Evolutionary conservation across 2,888 invertebrate species (phyloP).

Genomic region (Agelastica alni): DNA sequence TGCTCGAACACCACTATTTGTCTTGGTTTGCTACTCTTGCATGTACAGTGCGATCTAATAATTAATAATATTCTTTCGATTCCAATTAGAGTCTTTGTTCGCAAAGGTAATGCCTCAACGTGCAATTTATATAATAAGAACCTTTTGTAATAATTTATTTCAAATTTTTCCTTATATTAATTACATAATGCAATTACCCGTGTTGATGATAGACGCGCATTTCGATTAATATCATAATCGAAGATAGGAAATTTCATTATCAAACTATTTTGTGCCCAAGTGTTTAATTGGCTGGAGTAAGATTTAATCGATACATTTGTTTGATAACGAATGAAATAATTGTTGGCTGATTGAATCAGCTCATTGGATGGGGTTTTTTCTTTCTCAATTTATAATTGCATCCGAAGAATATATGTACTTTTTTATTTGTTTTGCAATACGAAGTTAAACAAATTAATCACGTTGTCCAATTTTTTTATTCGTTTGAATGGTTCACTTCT

Average conservation of each 20-base stretch:
- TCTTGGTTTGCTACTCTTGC: slow-evolving; percentile 31
- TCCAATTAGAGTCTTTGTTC: slow-evolving; percentile 29
- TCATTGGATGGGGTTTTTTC: no score
- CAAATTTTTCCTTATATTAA: slow-evolving; percentile 26
- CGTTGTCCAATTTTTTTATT: no score
- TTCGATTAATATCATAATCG: slow-evolving; percentile 32
- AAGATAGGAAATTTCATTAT: slow-evolving; percentile 30
- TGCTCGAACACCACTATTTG: slow-evolving; percentile 23
- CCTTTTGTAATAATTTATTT: slow-evolving; percentile 30
- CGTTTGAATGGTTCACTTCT: no score
- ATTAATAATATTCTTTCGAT: slow-evolving; percentile 32
- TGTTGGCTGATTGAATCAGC: no score
- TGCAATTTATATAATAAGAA: slow-evolving; percentile 29
- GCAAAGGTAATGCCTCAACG: slow-evolving; percentile 18
- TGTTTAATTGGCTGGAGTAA: slow-evolving; percentile 22
- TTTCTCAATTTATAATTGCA: no score
- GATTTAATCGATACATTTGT: slow-evolving; percentile 25
- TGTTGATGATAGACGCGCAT: slow-evolving; percentile 23
- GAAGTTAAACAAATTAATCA: no score
- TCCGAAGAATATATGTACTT: no score
- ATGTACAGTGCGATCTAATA: slow-evolving; percentile 27
- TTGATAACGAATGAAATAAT: slow-evolving; percentile 20
- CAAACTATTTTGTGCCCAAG: slow-evolving; percentile 16
- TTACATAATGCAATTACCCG: slow-evolving; percentile 32
- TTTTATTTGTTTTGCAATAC: no score